Evolutionary conservation across 2,113 vertebrate genomes (phyloP), one percentile per base, ranked within the genome.

Genomic region (Isichthys henryi): DNA sequence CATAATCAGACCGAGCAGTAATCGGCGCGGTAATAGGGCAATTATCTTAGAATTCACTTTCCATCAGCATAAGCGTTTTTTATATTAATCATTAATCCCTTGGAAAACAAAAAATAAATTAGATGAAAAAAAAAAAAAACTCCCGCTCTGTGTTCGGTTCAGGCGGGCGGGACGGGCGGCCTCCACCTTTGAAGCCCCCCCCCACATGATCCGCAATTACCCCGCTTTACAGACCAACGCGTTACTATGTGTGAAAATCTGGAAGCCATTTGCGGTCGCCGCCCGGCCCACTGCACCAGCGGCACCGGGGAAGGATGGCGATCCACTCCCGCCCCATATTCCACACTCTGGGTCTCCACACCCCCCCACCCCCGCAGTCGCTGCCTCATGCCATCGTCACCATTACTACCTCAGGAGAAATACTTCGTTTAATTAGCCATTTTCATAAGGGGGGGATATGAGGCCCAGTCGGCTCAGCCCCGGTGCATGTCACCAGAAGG

Each of bases 171-270:
- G 91, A 90, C 90, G 91, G 89, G 93, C 93, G 1, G 58, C 58
- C 23, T n/a, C 58, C 58, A n/a, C 58, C 91, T 91, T 90, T 85
- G 83, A 92, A 92, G 92, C 90, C 31, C 89, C 91, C 10, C 91
- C 15, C 3, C 9, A 89, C 89, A 56, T 92, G 91, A 92, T 93
- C 94, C 93, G 94, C 92, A 95, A 94, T 95, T 94, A 94, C 93
- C 94, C 56, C 89, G 93, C 93, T 96, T 95, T 94, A 94, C 94
- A 95, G 95, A 95, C 87, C 94, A 88, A 93, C 94, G 91, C 91
- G 91, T 96, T 96, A 95, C 95, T 95, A 96, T 92, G 95, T 96
- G 96, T 95, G 95, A 96, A 95, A 95, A 94, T 95, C 95, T 96
- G 96, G 92, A 94, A 95, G 94, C 95, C 95, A 96, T 96, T 96